Conservation (phyloP, 2,113 vertebrate genomes). For the Chionis minor region DNA sequence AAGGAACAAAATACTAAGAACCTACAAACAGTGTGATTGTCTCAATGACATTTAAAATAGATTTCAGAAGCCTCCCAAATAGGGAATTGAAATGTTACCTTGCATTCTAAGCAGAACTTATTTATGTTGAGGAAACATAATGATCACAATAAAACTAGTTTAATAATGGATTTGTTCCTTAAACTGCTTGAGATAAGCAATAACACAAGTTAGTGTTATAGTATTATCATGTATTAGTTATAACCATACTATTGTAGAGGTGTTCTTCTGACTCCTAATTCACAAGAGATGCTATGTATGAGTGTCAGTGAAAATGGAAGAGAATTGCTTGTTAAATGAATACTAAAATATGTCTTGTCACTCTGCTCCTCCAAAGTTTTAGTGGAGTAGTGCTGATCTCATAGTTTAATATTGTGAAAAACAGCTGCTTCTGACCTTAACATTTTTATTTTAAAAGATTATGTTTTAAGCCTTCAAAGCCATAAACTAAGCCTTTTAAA, state of each 20-base stretch:
- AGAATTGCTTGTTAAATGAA: not conserved
- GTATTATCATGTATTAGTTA: not conserved
- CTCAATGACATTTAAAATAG: slow-evolving; percentile 49
- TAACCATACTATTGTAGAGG: not conserved
- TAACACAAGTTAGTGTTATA: not conserved
- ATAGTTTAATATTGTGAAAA: not conserved
- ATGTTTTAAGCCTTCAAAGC: not conserved
- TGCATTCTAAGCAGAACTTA: slow-evolving; percentile 7
- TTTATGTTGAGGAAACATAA: not conserved
- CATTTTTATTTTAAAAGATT: not conserved
- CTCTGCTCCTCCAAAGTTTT: not conserved
- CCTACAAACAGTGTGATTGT: not conserved
- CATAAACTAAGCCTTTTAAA: not conserved
- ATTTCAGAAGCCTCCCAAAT: not conserved
- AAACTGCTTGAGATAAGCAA: not conserved
- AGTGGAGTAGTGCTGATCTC: not conserved
- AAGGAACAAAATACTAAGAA: slow-evolving; percentile 21
- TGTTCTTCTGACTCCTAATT: not conserved
- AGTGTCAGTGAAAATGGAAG: not conserved
- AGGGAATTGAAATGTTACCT: slow-evolving; percentile 26
- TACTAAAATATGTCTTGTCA: not conserved
- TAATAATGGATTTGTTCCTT: not conserved
- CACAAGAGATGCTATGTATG: not conserved
- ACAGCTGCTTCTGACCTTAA: not conserved
- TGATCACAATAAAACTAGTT: not conserved